Base-by-base conservation (phyloP, 2,888 invertebrate species). In the Tricholauxania praeusta region DNA sequence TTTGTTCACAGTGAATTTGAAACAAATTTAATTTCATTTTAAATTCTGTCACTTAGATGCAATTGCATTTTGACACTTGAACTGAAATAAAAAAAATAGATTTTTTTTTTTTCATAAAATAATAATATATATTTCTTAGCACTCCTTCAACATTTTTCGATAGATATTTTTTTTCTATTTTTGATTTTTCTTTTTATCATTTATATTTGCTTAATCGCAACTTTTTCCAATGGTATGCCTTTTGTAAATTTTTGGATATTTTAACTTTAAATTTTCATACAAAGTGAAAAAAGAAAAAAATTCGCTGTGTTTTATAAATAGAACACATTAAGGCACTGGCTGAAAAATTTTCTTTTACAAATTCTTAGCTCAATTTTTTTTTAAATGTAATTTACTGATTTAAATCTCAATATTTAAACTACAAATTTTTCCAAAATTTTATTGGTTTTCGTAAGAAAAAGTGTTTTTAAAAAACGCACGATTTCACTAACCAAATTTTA, bases 291-390 rank as follows among this genome's bases (percentile, higher is more conserved):
- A 74, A 53, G 47, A 76, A 80, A 80, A 83, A 72, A 74, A 78
- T 79, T 85, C 80, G 84, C 85, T 84, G 75, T 81, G 83, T 82
- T 84, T 80, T 84, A 84, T 79, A 85, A 84, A 84, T 84, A 84
- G 84, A 82, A 83, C 80, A 81, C 75, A 79, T 76, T 80, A 79
- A 79, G 68, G 62, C 53, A 82, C 79, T 81, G 81, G 82, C 82
- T 79, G 82, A 63, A 51, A 64, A 62, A 12, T 53, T 47, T 62
- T 68, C 57, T 68, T 70, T 63, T 79, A 75, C 75, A 81, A 78
- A 78, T 77, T 80, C 59, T 60, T 67, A 70, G 57, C 65, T 48
- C 4, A 66, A 74, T 66, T 39, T n/a, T 12, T 15, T 14, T 60
- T 19, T 63, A 66, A 64, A 63, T 63, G 69, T 59, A 55, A 49